Conservation (phyloP, 2,797 vertebrate genomes). For the Nyctibius grandis region DNA sequence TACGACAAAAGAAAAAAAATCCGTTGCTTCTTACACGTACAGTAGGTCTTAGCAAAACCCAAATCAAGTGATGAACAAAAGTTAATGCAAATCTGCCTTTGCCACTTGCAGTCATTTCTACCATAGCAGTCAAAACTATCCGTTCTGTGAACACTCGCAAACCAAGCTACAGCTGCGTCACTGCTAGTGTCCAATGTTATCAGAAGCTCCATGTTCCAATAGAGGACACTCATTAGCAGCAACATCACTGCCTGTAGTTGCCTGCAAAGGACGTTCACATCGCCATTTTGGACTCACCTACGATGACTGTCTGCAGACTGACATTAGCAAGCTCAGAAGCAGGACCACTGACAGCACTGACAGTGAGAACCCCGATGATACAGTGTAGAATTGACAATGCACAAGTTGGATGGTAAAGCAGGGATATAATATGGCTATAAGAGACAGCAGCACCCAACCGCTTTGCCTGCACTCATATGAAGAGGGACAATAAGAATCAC, state of each 20-base stretch:
- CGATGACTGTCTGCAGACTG: background rate
- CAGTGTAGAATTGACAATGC: accelerated
- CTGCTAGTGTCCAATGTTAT: background rate
- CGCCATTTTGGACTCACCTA: accelerated
- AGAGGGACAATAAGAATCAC: background rate
- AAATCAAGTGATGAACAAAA: background rate
- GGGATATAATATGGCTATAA: accelerated
- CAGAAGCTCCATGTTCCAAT: accelerated
- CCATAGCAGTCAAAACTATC: background rate
- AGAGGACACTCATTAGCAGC: background rate
- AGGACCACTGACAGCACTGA: background rate
- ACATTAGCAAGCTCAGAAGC: background rate
- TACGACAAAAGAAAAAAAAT: background rate
- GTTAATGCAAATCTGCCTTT: background rate
- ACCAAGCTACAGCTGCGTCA: background rate
- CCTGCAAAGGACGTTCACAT: background rate
- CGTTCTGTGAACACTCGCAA: accelerated
- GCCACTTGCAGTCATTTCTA: background rate
- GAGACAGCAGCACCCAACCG: background rate
- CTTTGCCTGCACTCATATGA: background rate
- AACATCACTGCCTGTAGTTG: background rate
- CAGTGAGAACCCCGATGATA: background rate
- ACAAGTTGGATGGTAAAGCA: background rate
- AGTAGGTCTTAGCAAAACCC: background rate
- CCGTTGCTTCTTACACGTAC: background rate